Base-by-base conservation (phyloP, 1,140 invertebrate species). In the Protaetia brevitarsis region DNA sequence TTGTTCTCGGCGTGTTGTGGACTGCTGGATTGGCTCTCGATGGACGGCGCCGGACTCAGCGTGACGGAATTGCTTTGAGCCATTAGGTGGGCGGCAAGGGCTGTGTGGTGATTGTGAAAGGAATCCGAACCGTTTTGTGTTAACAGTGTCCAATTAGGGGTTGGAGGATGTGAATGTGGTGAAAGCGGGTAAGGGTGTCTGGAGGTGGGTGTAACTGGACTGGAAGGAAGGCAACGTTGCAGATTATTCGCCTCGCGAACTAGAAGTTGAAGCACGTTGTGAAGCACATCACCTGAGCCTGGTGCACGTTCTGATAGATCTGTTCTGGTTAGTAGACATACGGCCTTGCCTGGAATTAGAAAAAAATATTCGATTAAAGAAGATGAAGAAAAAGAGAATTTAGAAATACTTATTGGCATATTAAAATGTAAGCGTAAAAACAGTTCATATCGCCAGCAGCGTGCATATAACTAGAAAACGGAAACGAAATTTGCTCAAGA, bases 251-350 rank as follows among this genome's bases (percentile, higher is more conserved):
- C 89, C 73, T 94, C 92, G 2, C 91, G 85, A 29, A 94, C 88
- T 7, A 97, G 82, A 81, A 95, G 89, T 71, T 94, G 91, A 19
- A 98, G 84, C 2, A 94, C 92, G 80, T 98, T 97, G 82, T 94
- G 94, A 60, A 98, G 81, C 5, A 98, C 89, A 77, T 97, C 95
- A 0, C 95, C 95, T 13, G 93, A 93, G 0, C 93, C 91, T 0
- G 94, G 94, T 70, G 93, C 93, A 64, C 95, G 83, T 74, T 96
- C 94, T 3, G 89, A 92, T 65, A 97, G 85, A 80, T 97, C 95
- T 2, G 87, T 87, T 77, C 96, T 92, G 16, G 91, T 96, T 63
- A 97, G 80, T 31, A 98, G 81, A 77, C 94, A 96, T 63, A 97
- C 78, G 0, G 94, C 95, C 82, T 96, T 96, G 51, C 90, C 89